Base-by-base conservation (phyloP, 2,888 invertebrate species). In the Elmis aenea region DNA sequence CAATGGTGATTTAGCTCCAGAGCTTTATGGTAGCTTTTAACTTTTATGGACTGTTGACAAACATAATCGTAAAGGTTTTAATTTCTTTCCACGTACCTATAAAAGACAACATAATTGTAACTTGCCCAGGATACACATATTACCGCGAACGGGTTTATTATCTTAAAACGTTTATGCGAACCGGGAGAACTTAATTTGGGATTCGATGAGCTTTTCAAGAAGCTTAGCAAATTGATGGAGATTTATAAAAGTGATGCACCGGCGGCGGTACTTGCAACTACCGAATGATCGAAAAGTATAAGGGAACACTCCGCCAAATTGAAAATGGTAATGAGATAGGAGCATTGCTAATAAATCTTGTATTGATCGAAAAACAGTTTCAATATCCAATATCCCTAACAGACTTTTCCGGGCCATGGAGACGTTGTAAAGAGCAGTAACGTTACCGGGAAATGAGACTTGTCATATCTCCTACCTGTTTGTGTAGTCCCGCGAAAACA, bases 261-360 rank as follows among this genome's bases (percentile, higher is more conserved):
- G 45, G 41, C 33, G 43, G 40, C 38, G 42, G 45, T 44, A 46
- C 50, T 50, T 46, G 51, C 53, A 57, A 53, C 54, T 50, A 50
- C 52, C 48, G 49, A 58, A 57, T 55, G 53, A 58, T 58, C 46
- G 52, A 41, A 46, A 53, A 57, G 54, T 59, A 57, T 55, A 59
- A 57, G 57, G 54, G 54, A 62, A 61, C 63, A 64, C 63, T 64
- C 55, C 51, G 53, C 58, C 51, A 62, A 63, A 64, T 64, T 64
- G 63, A 62, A 64, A 64, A 64, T 64, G 63, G 63, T 64, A 64
- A 64, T 64, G 61, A 62, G 61, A 60, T 58, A 52, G 55, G 51
- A 53, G 59, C 56, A 54, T 48, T 51, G 58, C 53, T 57, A 56
- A 64, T 63, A 64, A 62, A 62, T 63, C 60, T 54, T 48, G 34